Evolutionary conservation across 2,797 vertebrate genomes (phyloP).

Genomic region (Valencia hispanica): DNA sequence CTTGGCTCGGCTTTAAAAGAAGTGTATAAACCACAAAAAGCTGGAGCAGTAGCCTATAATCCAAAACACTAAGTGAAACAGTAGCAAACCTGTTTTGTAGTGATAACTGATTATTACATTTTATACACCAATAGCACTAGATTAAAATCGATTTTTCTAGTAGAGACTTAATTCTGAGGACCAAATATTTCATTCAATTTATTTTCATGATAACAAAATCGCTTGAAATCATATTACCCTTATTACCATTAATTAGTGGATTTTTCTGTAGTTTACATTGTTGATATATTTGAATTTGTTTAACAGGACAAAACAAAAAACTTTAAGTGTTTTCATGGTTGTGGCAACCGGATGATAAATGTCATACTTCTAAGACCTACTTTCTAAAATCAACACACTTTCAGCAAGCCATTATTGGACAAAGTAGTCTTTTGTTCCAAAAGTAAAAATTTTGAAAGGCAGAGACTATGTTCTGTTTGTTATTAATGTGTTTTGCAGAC

Average conservation of each 20-base stretch:
- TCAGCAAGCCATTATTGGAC: neutral
- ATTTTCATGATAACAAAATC: neutral
- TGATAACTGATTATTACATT: neutral
- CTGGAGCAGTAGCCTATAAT: conserved; percentile 19
- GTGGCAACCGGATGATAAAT: neutral
- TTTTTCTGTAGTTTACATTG: neutral
- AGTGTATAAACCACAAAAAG: conserved; percentile 45
- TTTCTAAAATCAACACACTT: neutral
- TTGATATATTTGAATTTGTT: neutral
- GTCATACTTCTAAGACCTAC: neutral
- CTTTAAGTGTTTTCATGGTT: neutral
- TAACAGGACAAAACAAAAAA: neutral
- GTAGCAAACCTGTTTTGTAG: conserved; percentile 6
- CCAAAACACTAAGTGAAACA: conserved; percentile 6
- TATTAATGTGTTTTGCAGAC: too few species aligned
- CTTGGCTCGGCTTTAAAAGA: conserved; percentile 66
- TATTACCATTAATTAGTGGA: too few species aligned
- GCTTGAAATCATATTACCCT: neutral
- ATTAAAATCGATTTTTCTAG: neutral
- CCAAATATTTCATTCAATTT: neutral
- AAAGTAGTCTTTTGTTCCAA: too few species aligned
- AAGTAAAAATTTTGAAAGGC: too few species aligned
- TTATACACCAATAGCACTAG: neutral
- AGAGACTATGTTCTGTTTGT: too few species aligned
- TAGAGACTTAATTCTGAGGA: neutral